Evolutionary conservation across 2,888 invertebrate species (phyloP), one percentile per base, ranked within the genome.

Genomic region (Orthosia gothica): DNA sequence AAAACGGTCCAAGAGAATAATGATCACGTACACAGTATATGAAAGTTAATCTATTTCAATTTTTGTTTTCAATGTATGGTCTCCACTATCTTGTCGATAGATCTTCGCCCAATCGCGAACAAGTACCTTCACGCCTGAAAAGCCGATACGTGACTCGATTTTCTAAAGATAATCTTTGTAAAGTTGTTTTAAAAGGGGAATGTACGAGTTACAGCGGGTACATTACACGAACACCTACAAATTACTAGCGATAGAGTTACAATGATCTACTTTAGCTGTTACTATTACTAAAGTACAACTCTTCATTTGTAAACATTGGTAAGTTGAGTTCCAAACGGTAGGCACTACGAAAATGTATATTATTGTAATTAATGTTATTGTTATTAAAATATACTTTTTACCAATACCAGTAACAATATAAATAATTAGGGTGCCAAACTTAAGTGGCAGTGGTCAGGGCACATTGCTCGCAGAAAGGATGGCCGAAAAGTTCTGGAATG

Each of bases 51-150:
- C 87, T 87, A 86, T 90, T 91, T 89, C 89, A 92, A 84, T 87
- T 89, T 91, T 83, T 82, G 80, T 84, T 83, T 80, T 69, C 90
- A 90, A 89, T 90, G 87, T 86, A 81, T 76, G 76, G 79, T 81
- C 79, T 83, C 81, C 82, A 84, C 79, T 87, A 92, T 92, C 91
- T 90, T 81, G 75, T 87, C 85, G 87, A 90, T 89, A 90, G 89
- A 94, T 93, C 93, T 92, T 89, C 88, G 93, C 90, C 92, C 93
- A 94, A 94, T 95, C 92, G 92, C 88, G 89, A 89, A 92, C 88
- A 91, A 92, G 92, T 91, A 90, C 92, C 91, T 92, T 89, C 89
- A 85, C 91, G 91, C 90, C 89, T 88, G 91, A 91, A 90, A 89
- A 89, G 86, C 85, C 88, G 80, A 87, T 88, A 92, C 95, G 94